Conservation (phyloP, 2,888 invertebrate species). For the Tanypteryx hageni region DNA sequence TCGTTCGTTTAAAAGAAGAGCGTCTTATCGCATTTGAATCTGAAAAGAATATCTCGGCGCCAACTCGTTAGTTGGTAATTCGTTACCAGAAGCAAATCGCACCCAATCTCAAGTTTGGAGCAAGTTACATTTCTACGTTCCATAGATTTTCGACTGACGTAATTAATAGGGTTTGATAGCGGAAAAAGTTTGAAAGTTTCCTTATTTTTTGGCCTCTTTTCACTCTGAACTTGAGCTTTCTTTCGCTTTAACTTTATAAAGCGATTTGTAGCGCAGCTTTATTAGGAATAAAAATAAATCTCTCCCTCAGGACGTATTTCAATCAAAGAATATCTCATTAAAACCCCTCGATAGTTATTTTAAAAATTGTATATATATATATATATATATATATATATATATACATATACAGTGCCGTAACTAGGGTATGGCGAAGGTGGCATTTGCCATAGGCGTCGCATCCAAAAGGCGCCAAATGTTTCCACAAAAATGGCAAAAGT, state of each 20-base stretch:
- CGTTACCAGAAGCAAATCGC: conserved; percentile 12
- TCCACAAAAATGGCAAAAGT: too few species aligned
- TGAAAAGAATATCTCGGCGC: background rate
- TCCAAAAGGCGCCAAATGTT: too few species aligned
- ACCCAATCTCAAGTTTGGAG: background rate
- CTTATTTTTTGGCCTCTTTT: background rate
- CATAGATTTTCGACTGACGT: background rate
- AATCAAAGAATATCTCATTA: background rate
- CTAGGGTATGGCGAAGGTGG: too few species aligned
- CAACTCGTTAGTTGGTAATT: conserved; percentile 23
- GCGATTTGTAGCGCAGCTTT: background rate
- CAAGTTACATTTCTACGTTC: background rate
- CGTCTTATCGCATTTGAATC: background rate
- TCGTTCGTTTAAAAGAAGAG: too few species aligned
- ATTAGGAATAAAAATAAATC: background rate
- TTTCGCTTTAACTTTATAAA: background rate
- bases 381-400: too few species aligned
- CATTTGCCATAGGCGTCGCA: too few species aligned
- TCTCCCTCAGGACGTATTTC: background rate
- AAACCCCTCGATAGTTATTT: too few species aligned
- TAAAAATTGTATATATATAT: too few species aligned
- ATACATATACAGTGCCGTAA: too few species aligned
- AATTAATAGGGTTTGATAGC: conserved; percentile 29
- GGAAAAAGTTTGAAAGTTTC: background rate
- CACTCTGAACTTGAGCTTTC: background rate